These are phyloP conservation scores for Phania funesta DNA, from an alignment of 2,888 invertebrate species.

Conservation along the genomic window DNA sequence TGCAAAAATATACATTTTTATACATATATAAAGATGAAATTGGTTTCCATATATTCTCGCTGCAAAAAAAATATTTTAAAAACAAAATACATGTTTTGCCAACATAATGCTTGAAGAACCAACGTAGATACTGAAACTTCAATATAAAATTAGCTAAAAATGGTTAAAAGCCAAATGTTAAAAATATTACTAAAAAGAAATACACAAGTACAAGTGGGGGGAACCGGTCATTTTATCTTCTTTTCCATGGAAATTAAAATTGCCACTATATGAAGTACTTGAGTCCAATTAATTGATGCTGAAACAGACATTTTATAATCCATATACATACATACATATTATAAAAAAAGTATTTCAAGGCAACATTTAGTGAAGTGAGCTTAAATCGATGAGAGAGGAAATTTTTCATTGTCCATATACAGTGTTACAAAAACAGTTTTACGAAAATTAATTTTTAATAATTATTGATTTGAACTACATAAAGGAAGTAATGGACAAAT, in stretches of 20 bases:
- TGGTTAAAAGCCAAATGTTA: slow-evolving; percentile 9
- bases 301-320: slow-evolving; percentile 50
- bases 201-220: neutral
- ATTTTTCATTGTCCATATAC: neutral
- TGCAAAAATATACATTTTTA: slow-evolving; percentile 44
- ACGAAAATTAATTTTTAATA: too few relatives aligned
- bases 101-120: neutral
- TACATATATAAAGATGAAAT: slow-evolving; percentile 30
- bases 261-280: slow-evolving; percentile 7
- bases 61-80: slow-evolving; percentile 55
- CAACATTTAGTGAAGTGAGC: neutral
- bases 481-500: too few relatives aligned
- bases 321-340: neutral
- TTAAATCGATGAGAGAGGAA: neutral
- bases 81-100: slow-evolving; percentile 41
- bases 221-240: neutral
- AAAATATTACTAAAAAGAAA: slow-evolving; percentile 43
- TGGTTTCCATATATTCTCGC: slow-evolving; percentile 50
- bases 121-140: slow-evolving; percentile 24
- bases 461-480: too few relatives aligned
- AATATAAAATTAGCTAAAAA: slow-evolving; percentile 13
- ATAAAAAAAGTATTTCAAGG: neutral
- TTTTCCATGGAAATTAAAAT: slow-evolving; percentile 8
- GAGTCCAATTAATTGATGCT: slow-evolving; percentile 39
- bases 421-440: neutral